Conservation (phyloP, 1,140 invertebrate species). For the Camponotus pennsylvanicus region DNA sequence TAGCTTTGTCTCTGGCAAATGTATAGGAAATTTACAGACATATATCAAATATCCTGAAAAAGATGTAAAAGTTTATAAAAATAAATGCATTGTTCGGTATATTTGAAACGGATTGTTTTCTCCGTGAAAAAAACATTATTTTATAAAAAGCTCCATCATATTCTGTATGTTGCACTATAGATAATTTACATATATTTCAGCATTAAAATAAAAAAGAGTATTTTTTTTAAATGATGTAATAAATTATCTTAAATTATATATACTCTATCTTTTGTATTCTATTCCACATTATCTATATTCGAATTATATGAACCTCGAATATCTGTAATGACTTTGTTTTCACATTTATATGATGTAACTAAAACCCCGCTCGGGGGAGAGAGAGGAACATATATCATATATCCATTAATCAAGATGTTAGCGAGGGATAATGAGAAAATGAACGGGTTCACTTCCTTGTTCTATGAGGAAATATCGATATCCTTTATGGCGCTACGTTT, state of each 20-base stretch:
- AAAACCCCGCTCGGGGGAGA: not conserved
- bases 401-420: constrained; percentile 9
- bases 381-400: not conserved
- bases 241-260: not conserved
- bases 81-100: not conserved
- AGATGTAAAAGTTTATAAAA: too few relatives aligned
- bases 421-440: constrained; percentile 4
- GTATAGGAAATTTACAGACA: not conserved
- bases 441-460: not conserved
- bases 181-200: not conserved
- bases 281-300: not conserved
- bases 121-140: not conserved
- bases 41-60: too few relatives aligned
- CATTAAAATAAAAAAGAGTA: not conserved
- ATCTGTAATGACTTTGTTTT: not conserved
- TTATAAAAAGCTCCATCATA: not conserved
- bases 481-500: not conserved
- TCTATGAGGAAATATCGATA: constrained; percentile 8
- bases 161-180: not conserved
- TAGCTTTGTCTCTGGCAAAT: constrained; percentile 17
- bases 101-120: not conserved
- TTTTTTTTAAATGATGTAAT: not conserved
- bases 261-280: not conserved
- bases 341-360: not conserved
- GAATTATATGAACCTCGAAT: not conserved